Percentiles rank a stretch among this genome's conserved stretches.
phyloP scores from a whole-genome alignment of 1,140 invertebrate species.

The Phenacoccus solenopsis region DNA sequence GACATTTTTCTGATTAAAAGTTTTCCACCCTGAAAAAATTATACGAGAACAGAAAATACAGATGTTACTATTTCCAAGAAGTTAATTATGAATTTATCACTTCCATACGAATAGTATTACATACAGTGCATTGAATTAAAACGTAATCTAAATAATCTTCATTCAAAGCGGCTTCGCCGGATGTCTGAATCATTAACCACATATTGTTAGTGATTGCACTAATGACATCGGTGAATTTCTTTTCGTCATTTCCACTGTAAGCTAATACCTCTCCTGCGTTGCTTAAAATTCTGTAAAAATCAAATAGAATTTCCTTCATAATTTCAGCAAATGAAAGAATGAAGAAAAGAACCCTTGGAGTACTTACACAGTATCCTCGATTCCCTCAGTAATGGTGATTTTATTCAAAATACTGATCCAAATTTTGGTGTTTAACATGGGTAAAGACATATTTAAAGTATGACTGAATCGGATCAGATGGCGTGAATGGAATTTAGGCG shows the following conservation, averaged over 20 bases:
- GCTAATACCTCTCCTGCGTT: background rate
- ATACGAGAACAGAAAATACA: too few species aligned
- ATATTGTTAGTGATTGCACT: constrained; percentile 5
- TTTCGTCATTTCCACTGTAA: background rate
- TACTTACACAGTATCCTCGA: background rate
- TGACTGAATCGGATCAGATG: too few species aligned
- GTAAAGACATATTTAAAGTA: background rate
- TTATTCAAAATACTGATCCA: background rate
- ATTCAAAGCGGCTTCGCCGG: background rate
- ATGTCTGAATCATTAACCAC: background rate
- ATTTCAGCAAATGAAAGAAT: background rate
- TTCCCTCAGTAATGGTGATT: background rate
- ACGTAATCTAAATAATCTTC: constrained; percentile 8
- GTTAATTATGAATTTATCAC: too few species aligned
- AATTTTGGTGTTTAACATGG: background rate
- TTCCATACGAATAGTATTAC: background rate
- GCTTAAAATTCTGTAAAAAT: background rate
- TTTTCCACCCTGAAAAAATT: background rate
- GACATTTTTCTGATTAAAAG: background rate
- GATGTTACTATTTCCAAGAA: too few species aligned
- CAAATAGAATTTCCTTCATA: background rate
- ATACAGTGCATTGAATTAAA: background rate
- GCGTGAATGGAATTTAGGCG: too few species aligned
- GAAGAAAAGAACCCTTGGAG: background rate
- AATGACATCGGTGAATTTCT: background rate